These are phyloP conservation scores for Anoplolepis gracilipes DNA, from an alignment of 1,140 invertebrate genomes.

Conservation along the genomic window DNA sequence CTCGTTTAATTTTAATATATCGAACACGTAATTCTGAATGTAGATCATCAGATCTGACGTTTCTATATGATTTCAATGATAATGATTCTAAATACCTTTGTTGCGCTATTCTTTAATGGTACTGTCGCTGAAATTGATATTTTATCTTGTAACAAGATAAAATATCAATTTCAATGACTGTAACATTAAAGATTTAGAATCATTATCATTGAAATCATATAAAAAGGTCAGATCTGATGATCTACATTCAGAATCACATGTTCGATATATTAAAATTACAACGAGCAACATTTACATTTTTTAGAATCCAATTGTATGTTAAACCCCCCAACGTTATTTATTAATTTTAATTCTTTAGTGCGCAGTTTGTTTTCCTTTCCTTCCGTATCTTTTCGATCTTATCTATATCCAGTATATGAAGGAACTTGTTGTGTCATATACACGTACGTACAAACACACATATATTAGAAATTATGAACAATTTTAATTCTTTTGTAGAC, in stretches of 20 bases:
- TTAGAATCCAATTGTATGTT: background rate
- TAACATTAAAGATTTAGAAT: conserved; percentile 33
- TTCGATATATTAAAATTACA: conserved; percentile 49
- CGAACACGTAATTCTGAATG: conserved; percentile 65
- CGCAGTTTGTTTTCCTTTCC: background rate
- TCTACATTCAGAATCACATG: conserved; percentile 67
- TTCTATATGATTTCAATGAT: conserved; percentile 63
- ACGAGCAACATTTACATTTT: background rate
- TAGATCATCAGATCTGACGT: conserved; percentile 71
- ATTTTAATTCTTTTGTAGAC: background rate
- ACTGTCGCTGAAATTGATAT: background rate
- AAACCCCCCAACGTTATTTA: background rate
- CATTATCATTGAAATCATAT: conserved; percentile 57
- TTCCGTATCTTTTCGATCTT: background rate
- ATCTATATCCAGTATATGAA: background rate
- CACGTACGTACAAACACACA: background rate
- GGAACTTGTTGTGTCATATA: background rate
- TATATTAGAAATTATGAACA: background rate
- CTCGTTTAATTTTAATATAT: conserved; percentile 42
- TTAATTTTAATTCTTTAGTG: conserved; percentile 7
- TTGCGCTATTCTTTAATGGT: conserved; percentile 25
- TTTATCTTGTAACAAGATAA: conserved; percentile 6
- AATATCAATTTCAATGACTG: background rate
- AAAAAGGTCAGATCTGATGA: conserved; percentile 72
- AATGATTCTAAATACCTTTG: conserved; percentile 43